These are phyloP conservation scores for Callopanchax toddi DNA, from an alignment of 2,113 vertebrate genomes.

Conservation along the genomic window DNA sequence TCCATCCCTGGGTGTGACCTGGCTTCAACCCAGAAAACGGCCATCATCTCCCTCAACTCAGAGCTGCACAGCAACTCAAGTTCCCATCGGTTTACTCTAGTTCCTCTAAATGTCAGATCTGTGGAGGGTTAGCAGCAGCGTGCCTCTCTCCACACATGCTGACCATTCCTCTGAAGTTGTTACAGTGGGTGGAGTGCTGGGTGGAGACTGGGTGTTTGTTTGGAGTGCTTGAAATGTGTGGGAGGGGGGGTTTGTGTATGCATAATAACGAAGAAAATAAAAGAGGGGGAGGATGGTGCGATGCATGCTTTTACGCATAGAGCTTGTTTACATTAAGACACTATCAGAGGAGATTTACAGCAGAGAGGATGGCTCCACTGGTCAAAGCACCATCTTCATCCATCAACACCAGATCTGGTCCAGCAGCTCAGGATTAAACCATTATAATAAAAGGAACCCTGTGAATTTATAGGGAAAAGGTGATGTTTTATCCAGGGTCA, in stretches of 20 bases:
- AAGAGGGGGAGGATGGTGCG: constrained; percentile 12
- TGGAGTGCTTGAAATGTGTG: constrained; percentile 60
- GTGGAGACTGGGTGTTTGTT: constrained; percentile 70
- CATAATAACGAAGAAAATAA: constrained; percentile 2
- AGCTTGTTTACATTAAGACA: constrained; percentile 40
- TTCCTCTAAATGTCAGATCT: constrained; percentile 37
- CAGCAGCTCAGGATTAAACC: constrained; percentile 16
- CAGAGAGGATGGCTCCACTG: constrained; percentile 20
- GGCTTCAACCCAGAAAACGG: constrained; percentile 38
- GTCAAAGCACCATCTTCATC: constrained; percentile 36
- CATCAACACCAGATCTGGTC: constrained; percentile 14
- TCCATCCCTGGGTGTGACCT: constrained; percentile 19
- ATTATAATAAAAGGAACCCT: background rate
- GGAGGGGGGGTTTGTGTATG: constrained; percentile 51
- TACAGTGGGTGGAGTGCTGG: constrained; percentile 64
- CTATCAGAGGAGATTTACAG: constrained; percentile 22
- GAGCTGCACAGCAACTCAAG: constrained; percentile 20
- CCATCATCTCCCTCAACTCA: constrained; percentile 34
- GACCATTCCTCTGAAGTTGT: constrained; percentile 73
- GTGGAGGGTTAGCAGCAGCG: constrained; percentile 28
- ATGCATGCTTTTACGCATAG: constrained; percentile 1
- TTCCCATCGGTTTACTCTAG: constrained; percentile 26
- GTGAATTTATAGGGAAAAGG: background rate
- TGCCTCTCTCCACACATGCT: constrained; percentile 57
- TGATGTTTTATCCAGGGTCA: constrained; percentile 1